phyloP scores from a whole-genome alignment of 2,113 vertebrate genomes.

The Turdus rufiventris region DNA sequence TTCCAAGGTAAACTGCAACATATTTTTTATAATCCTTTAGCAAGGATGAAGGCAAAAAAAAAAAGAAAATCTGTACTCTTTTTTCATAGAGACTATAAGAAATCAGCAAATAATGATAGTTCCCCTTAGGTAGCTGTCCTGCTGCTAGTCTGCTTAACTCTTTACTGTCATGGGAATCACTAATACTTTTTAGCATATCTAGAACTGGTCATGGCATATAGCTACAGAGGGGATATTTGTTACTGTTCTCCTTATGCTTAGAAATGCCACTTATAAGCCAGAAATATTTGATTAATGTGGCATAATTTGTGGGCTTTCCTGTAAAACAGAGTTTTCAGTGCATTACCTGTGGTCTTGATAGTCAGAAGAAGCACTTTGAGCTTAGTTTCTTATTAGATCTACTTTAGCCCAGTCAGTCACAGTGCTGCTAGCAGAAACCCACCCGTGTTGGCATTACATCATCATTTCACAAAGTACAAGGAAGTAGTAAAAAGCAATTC shows the following conservation, averaged over 20 bases:
- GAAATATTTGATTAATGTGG: background rate
- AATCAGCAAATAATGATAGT: background rate
- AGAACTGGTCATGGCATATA: background rate
- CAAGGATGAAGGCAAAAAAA: background rate
- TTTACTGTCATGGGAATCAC: background rate
- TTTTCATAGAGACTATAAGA: background rate
- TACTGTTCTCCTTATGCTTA: background rate
- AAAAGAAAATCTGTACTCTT: background rate
- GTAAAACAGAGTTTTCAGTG: background rate
- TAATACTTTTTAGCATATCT: background rate
- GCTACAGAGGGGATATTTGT: background rate
- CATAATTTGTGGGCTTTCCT: background rate
- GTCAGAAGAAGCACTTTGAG: background rate
- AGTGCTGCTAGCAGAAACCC: background rate
- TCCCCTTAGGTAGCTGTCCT: background rate
- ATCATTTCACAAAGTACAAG: background rate
- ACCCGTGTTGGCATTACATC: background rate
- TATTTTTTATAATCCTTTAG: background rate
- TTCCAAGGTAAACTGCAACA: background rate
- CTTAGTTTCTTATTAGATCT: background rate
- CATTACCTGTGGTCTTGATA: background rate
- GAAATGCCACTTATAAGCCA: background rate
- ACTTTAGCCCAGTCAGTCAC: background rate
- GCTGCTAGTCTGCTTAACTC: background rate
- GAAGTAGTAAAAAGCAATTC: background rate